Base-by-base conservation (phyloP, 2,888 invertebrate species). In the Dicyrtoma fusca region DNA sequence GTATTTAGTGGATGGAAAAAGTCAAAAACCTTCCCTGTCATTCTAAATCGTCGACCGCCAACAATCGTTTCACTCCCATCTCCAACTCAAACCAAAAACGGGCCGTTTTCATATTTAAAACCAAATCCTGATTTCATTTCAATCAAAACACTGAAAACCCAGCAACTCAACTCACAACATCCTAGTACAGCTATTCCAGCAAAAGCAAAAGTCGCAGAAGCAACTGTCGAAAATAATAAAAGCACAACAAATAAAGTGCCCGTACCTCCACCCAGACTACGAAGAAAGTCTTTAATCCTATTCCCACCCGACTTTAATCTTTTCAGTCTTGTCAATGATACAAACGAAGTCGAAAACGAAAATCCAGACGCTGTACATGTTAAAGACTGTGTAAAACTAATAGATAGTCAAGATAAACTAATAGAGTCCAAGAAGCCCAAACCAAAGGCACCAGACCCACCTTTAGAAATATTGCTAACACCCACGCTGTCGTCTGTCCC, bases 211-310 rank as follows among this genome's bases (percentile, higher is more conserved):
- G 34, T 34, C 3, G 34, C 34, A 5, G 8, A 3, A 34, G 34
- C 25, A n/a, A 61, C 34, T 34, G 17, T 10, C 25, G 19, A 61
- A 23, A 61, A n/a, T 42, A 6, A 61, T 61, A 61, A 42, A n/a
- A 61, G 34, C 17, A 1, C 26, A 34, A 26, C 23, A 59, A 25
- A 14, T 59, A 17, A n/a, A 17, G 44, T 4, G 19, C 66, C 66
- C 4, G 44, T 55, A 1, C 34, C 66, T 17, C 66, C 66, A 14
- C 66, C 66, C 21, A 53, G 66, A 68, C 55, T 14, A n/a, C 53
- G 55, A 55, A 34, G 55, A 21, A 42, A 55, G 23, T 61, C 61
- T 17, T 11, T 61, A 0, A 42, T 21, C 6, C 19, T 55, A 19
- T 55, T 21, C 5, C 34, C 51, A 19, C 14, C 34, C 19, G 10